A percentile compares a stretch with the other conserved stretches of the same genome.
Conservation (phyloP, 2,888 invertebrate species). For the Leptopterna dolabrata region DNA sequence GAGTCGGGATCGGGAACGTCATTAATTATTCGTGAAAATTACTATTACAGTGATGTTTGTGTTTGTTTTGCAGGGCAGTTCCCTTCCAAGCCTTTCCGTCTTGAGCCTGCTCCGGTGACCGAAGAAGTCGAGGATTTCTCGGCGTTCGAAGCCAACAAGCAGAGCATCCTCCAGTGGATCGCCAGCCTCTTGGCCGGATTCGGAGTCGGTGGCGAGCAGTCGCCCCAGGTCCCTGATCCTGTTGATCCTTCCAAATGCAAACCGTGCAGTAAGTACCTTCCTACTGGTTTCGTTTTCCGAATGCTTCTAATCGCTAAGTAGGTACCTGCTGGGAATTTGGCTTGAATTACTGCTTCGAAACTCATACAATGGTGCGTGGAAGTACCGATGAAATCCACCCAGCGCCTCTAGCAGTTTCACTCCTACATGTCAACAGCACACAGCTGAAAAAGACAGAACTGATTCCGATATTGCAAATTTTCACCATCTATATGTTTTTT, state of each 20-base stretch:
- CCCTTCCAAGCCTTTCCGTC: slow-evolving; percentile 34
- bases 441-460: no score
- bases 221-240: slow-evolving; percentile 54
- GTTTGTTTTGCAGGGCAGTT: slow-evolving; percentile 16
- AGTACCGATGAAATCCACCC: no score
- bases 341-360: no score
- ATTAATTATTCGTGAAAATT: no score
- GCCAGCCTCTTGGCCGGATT: slow-evolving; percentile 51
- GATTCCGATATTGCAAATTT: no score
- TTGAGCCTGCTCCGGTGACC: slow-evolving; percentile 40
- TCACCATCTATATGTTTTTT: no score
- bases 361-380: no score
- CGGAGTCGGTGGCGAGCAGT: slow-evolving; percentile 52
- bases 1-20: no score
- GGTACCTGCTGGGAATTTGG: no score
- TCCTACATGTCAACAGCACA: no score
- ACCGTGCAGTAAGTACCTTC: slow-evolving; percentile 60
- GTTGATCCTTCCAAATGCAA: slow-evolving; percentile 59
- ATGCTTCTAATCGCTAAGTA: not conserved
- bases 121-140: slow-evolving; percentile 48
- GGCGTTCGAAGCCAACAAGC: slow-evolving; percentile 63
- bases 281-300: not conserved
- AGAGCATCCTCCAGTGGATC: slow-evolving; percentile 59
- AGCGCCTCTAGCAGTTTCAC: no score
- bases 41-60: no score